Percentiles rank a stretch among this genome's conserved stretches.
Conservation (phyloP, 2,888 invertebrate genomes). For the Herminia tarsipennalis region DNA sequence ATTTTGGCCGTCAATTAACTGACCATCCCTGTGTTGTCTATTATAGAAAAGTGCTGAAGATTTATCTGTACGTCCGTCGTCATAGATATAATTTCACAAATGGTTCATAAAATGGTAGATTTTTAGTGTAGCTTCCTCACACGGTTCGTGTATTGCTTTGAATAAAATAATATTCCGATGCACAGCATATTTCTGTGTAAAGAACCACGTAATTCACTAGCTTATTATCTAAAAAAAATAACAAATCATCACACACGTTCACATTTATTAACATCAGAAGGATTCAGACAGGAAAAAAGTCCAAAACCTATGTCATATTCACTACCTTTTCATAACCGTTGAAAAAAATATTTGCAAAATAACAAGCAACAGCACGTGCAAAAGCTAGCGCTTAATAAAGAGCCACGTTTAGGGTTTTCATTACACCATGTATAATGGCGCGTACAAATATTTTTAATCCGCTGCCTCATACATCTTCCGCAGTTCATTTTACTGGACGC, state of each 20-base stretch:
- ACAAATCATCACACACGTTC: too few species aligned
- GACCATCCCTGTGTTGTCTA: conserved; percentile 31
- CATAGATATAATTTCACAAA: too few species aligned
- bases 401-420: conserved; percentile 79
- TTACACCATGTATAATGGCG: conserved; percentile 83
- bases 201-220: too few species aligned
- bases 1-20: conserved; percentile 75
- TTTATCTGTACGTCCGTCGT: conserved; percentile 26
- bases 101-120: too few species aligned
- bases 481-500: conserved; percentile 80
- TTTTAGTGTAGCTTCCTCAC: too few species aligned
- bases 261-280: too few species aligned
- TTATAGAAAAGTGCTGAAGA: conserved; percentile 1
- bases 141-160: too few species aligned
- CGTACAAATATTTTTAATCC: conserved; percentile 86
- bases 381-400: conserved; percentile 73
- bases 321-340: not conserved
- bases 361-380: conserved; percentile 22
- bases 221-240: too few species aligned
- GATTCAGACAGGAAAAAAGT: too few species aligned
- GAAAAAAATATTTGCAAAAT: not conserved
- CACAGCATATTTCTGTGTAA: too few species aligned
- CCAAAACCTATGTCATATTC: too few species aligned
- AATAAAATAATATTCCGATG: too few species aligned
- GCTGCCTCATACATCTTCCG: conserved; percentile 82